phyloP scores from a whole-genome alignment of 2,797 vertebrate genomes.

The Gymnodraco acuticeps region DNA sequence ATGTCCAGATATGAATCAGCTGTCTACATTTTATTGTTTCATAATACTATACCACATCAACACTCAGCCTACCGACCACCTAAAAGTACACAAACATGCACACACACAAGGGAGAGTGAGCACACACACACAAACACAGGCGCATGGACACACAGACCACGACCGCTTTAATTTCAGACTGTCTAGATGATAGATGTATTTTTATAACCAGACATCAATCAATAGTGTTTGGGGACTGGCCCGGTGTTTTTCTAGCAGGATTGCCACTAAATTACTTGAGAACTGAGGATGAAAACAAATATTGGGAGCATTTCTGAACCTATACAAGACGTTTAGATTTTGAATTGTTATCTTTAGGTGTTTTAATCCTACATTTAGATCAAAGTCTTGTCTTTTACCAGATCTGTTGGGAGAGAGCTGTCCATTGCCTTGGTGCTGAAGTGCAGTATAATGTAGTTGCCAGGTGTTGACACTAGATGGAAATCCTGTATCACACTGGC shows the following conservation, averaged over 20 bases:
- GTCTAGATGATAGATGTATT: constrained; percentile 76
- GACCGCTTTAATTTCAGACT: constrained; percentile 74
- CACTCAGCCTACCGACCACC: constrained; percentile 46
- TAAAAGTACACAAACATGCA: constrained; percentile 28
- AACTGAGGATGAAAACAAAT: constrained; percentile 46
- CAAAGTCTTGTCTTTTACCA: neutral
- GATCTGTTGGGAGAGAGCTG: constrained; percentile 48
- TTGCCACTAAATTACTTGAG: constrained; percentile 54
- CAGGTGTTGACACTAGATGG: constrained; percentile 63
- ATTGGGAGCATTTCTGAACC: constrained; percentile 9
- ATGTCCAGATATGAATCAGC: constrained; percentile 80
- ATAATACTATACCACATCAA: constrained; percentile 67
- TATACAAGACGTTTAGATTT: neutral
- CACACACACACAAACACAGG: constrained; percentile 11
- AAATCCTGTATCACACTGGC: constrained; percentile 37
- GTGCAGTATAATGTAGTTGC: constrained; percentile 36
- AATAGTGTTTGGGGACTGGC: constrained; percentile 64
- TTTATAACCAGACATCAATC: constrained; percentile 77
- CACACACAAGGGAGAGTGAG: neutral
- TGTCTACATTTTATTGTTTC: constrained; percentile 79
- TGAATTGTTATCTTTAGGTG: neutral
- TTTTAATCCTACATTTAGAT: constrained; percentile 14
- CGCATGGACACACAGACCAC: constrained; percentile 47
- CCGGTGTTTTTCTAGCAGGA: constrained; percentile 50
- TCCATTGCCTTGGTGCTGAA: constrained; percentile 73